These are phyloP conservation scores for Leptoclinus maculatus DNA, from an alignment of 2,797 vertebrate species.

Conservation along the genomic window DNA sequence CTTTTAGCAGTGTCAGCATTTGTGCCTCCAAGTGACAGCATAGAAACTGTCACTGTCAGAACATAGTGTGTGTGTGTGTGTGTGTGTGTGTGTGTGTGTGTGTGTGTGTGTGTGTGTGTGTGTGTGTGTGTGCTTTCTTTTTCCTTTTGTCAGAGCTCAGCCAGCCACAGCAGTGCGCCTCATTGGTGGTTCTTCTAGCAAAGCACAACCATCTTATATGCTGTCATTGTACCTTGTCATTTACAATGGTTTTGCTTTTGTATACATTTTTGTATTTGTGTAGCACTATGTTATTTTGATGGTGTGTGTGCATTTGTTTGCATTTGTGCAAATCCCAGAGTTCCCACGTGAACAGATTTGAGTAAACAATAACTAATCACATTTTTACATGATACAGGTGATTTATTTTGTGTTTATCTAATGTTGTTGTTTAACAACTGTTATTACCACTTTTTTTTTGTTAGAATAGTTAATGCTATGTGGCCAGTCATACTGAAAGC, in stretches of 20 bases:
- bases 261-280: background rate
- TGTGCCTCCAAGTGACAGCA: slow-evolving; percentile 16
- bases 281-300: background rate
- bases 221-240: background rate
- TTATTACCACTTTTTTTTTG: background rate
- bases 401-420: background rate
- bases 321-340: background rate
- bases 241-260: background rate
- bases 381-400: background rate
- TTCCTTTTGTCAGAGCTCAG: slow-evolving; percentile 24
- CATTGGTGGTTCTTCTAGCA: background rate
- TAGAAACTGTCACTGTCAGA: slow-evolving; percentile 39
- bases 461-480: background rate
- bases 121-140: slow-evolving; percentile 1
- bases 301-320: background rate
- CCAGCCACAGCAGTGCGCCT: background rate
- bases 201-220: background rate
- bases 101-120: background rate
- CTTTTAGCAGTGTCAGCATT: slow-evolving; percentile 40
- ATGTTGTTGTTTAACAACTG: background rate
- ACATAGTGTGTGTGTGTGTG: background rate
- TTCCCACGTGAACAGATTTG: background rate
- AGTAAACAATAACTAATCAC: background rate
- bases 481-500: background rate
- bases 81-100: background rate